These are phyloP conservation scores for Cuculus canorus DNA, from an alignment of 2,797 vertebrate species.

Conservation along the genomic window DNA sequence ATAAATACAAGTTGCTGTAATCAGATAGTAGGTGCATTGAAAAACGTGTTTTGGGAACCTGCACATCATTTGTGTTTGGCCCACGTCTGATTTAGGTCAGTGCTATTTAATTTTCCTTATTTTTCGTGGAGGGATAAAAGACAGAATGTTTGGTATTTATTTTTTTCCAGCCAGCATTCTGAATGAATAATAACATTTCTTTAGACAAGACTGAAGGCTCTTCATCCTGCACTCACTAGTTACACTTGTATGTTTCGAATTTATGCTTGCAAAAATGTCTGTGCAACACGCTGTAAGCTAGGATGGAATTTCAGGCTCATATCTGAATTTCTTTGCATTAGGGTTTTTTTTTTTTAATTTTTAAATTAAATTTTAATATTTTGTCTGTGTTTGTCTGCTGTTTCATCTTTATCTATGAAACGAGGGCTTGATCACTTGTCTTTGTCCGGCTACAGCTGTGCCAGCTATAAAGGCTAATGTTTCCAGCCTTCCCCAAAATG, in stretches of 20 bases:
- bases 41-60: neutral
- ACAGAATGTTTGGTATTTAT: neutral
- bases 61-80: neutral
- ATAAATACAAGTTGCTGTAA: neutral
- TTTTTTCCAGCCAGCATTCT: conserved; percentile 21
- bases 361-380: conserved; percentile 58
- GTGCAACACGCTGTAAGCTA: conserved; percentile 32
- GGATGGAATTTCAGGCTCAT: neutral
- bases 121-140: neutral
- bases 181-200: neutral
- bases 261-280: conserved; percentile 68
- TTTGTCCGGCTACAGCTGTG: conserved; percentile 54
- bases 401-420: conserved; percentile 39
- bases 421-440: conserved; percentile 37
- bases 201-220: neutral
- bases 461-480: conserved; percentile 29
- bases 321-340: conserved; percentile 26
- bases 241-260: conserved; percentile 16
- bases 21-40: neutral
- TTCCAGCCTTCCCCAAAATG: neutral
- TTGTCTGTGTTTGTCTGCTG: conserved; percentile 30
- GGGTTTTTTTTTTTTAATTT: neutral
- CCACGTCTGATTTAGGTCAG: neutral
- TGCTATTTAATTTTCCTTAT: neutral
- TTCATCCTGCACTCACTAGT: neutral